Evolutionary conservation across 2,888 invertebrate genomes (phyloP).

Genomic region (Thyatira batis): DNA sequence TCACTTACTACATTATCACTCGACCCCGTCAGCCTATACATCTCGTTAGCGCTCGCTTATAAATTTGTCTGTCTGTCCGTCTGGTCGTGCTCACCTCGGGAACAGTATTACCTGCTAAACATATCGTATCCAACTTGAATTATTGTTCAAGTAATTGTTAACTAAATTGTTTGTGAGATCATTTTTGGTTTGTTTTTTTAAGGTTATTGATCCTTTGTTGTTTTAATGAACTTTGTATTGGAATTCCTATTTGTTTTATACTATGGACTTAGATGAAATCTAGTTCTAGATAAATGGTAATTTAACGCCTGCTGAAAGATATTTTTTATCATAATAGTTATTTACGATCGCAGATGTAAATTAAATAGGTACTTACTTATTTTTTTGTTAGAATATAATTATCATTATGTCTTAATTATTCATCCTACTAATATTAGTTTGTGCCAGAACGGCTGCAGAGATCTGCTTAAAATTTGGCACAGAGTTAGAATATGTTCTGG

Average conservation of each 20-base stretch:
- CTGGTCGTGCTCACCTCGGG: constrained; percentile 23
- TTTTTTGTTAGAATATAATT: no score
- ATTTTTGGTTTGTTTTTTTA: constrained; percentile 10
- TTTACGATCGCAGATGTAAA: no score
- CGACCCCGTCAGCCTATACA: constrained; percentile 27
- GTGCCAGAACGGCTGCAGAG: no score
- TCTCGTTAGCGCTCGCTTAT: constrained; percentile 70
- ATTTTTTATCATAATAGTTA: no score
- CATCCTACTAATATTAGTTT: no score
- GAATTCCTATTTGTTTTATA: background rate
- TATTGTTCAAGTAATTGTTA: constrained; percentile 45
- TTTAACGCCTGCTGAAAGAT: no score
- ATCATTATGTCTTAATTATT: no score
- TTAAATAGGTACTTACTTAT: no score
- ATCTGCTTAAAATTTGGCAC: no score
- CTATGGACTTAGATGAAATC: no score
- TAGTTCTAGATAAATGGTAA: no score
- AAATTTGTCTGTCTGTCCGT: constrained; percentile 67
- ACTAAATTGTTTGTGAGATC: constrained; percentile 32
- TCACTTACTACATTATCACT: constrained; percentile 24
- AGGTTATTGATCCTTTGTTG: background rate
- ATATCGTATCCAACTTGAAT: constrained; percentile 29
- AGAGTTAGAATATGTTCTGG: no score
- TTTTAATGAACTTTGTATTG: background rate
- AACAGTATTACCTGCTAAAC: constrained; percentile 38